A percentile compares a stretch with the other conserved stretches of the same genome.
Conservation (phyloP, 2,113 vertebrate species). For the Labeo catla region DNA sequence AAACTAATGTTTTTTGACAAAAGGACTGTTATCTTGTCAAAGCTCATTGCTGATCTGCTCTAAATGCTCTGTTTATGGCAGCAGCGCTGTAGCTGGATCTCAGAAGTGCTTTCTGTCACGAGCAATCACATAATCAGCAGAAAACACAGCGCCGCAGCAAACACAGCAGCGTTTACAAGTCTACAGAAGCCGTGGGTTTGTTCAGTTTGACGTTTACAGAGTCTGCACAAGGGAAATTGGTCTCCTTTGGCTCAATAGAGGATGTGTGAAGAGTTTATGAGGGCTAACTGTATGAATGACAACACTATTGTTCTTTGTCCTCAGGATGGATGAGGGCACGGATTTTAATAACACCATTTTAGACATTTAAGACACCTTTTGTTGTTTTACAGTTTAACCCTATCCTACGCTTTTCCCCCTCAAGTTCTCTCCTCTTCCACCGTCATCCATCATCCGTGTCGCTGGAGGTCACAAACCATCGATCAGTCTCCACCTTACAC, state of each 20-base stretch:
- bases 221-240: neutral
- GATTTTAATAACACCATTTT: constrained; percentile 44
- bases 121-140: constrained; percentile 30
- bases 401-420: constrained; percentile 34
- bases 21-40: constrained; percentile 26
- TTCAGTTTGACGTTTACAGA: constrained; percentile 4
- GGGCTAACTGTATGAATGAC: constrained; percentile 24
- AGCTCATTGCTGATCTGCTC: constrained; percentile 2
- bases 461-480: constrained; percentile 41
- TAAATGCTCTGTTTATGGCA: neutral
- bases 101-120: neutral
- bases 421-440: constrained; percentile 36
- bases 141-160: constrained; percentile 22
- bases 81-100: constrained; percentile 11
- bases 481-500: constrained; percentile 36
- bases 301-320: constrained; percentile 38
- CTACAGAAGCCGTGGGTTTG: neutral
- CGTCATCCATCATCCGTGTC: constrained; percentile 49
- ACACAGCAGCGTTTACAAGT: constrained; percentile 16
- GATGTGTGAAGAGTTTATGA: constrained; percentile 17
- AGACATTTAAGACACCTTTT: constrained; percentile 47
- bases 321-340: neutral
- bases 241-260: constrained; percentile 26
- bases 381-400: constrained; percentile 47
- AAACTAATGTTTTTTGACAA: neutral